Base-by-base conservation (phyloP, 2,113 vertebrate genomes). In the Craseonycteris thonglongyai region DNA sequence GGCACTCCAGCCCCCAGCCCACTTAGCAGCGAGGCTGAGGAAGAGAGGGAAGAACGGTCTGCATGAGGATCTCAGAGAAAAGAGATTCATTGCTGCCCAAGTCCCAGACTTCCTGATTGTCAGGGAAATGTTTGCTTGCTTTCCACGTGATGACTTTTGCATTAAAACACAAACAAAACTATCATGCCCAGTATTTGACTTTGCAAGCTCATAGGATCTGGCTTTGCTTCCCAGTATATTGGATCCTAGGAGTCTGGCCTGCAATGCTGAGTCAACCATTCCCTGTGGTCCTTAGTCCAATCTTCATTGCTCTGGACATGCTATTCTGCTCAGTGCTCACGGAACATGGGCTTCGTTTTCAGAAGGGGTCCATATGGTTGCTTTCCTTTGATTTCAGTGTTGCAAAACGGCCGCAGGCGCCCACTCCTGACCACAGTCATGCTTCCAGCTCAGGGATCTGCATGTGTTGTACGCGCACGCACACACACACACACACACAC, bases 281-380 rank as follows among this genome's bases (percentile, higher is more conserved):
- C 56, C 56, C 49, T 3, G 1, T 5, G 47, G 38, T 7, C 80
- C 42, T 40, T 14, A 35, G 63, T 28, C 72, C 38, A 24, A 2
- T 47, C n/a, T 71, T 15, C 18, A 38, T 38, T 33, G 56, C 30
- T 11, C 24, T 40, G 18, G 30, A 66, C 33, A 9, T 30, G 38
- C 33, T n/a, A n/a, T n/a, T 40, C 13, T 1, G 35, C 24, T 5
- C 9, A 7, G 18, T 7, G n/a, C 45, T 76, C 81, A 6, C 0
- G 7, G 6, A 4, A 61, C 4, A 4, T 6, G 30, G 66, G n/a
- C 26, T 22, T 38, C 22, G 28, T 18, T 56, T 58, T 15, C 45
- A n/a, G 14, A n/a, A 30, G 0, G 79, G 45, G 3, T 33, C 40
- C 63, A 6, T 0, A 0, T 1, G 22, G 59, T 22, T 14, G 63